These are phyloP conservation scores for Trematocara marginatum DNA, from an alignment of 2,113 vertebrate species.

Conservation along the genomic window DNA sequence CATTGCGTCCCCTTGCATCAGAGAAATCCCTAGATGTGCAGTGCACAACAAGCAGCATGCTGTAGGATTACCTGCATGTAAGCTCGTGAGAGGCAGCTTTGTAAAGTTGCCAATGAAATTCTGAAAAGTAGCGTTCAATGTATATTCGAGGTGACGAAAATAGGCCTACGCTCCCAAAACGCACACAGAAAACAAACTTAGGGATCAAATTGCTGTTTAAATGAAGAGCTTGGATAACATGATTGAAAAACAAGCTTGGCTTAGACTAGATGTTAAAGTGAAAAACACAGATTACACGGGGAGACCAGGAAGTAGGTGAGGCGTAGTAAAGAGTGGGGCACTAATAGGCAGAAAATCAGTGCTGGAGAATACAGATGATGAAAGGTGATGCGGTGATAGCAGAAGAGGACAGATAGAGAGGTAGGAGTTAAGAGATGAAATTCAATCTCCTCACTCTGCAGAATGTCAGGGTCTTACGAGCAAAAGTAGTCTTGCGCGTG, in stretches of 20 bases:
- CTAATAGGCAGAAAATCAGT: conserved; percentile 61
- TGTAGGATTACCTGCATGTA: conserved; percentile 1
- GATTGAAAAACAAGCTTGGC: not conserved
- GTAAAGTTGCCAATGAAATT: not conserved
- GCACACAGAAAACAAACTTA: not conserved
- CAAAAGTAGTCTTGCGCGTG: conserved; percentile 46
- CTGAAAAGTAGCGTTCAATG: not conserved
- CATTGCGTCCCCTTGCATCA: conserved; percentile 80
- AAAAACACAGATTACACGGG: not conserved
- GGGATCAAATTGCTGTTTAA: not conserved
- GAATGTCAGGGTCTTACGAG: conserved; percentile 44
- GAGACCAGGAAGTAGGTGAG: conserved; percentile 7
- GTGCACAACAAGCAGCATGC: conserved; percentile 49
- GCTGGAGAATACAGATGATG: conserved; percentile 45
- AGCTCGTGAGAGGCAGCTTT: not conserved
- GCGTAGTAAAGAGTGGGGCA: conserved; percentile 45
- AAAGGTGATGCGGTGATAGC: conserved; percentile 50
- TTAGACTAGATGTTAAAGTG: not conserved
- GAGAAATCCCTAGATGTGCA: conserved; percentile 69
- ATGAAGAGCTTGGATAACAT: not conserved
- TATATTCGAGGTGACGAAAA: not conserved
- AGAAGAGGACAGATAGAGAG: conserved; percentile 51
- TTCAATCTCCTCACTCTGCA: conserved; percentile 52
- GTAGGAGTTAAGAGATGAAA: conserved; percentile 48
- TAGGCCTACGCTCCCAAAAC: not conserved